Evolutionary conservation across 2,888 invertebrate species (phyloP), one percentile per base, ranked within the genome.

Genomic region (Calliopum simillimum): DNA sequence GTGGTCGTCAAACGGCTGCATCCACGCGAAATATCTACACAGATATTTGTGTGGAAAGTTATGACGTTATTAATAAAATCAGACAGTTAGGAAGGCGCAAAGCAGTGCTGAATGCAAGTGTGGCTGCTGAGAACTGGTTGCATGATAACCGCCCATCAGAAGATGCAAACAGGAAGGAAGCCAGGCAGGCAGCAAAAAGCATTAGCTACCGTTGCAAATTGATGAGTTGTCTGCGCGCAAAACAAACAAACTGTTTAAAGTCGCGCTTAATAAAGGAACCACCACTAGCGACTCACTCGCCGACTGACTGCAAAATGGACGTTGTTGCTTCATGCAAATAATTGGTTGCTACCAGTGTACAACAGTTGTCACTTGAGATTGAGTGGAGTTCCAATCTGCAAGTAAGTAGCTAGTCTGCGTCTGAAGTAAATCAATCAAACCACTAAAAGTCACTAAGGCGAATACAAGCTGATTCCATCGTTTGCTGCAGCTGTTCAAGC

Each of bases 61-160:
- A 68, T 71, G 59, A 59, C 71, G 59, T 68, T 68, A 68, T 71
- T 68, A 58, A 68, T 68, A 68, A 71, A 64, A 58, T 68, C 68
- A 64, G 64, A 59, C 64, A 68, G 71, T 64, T 58, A 14, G n/a
- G 19, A 33, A 58, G 12, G 61, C 47, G 41, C 23, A n/a, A 58
- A 12, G 33, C 41, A 12, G 58, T 0, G 58, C n/a, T 4, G 8
- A 53, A 16, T 11, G 2, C 55, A 14, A 23, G 13, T 23, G 25
- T 13, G 41, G 59, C 41, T 43, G 4, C 59, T 13, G 13, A 3
- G 46, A 21, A 19, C 14, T 53, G 69, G 64, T 71, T 68, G 69
- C 65, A 69, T 66, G 71, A 46, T 43, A 44, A 41, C 25, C 14
- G 44, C 13, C 25, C 58, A 64, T 59, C 65, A 64, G 43, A 19